phyloP scores from a whole-genome alignment of 2,113 vertebrate species.

The Phyllopteryx taeniolatus region DNA sequence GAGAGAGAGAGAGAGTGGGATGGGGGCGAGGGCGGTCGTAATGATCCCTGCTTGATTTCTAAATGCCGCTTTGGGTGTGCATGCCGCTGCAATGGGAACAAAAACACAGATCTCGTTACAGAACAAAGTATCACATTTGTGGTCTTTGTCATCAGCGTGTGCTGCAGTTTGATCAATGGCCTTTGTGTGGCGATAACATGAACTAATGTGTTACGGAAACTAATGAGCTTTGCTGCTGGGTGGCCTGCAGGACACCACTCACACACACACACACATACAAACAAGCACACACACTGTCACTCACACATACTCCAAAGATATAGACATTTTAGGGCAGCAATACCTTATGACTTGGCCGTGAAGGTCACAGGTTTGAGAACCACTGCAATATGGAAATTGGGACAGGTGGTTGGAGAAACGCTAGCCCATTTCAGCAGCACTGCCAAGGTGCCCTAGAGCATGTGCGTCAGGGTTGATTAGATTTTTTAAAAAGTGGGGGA shows the following conservation, averaged over 20 bases:
- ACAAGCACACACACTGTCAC: neutral
- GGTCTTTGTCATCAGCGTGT: slow-evolving; percentile 60
- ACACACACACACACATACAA: slow-evolving; percentile 12
- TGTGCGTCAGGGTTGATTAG: no score
- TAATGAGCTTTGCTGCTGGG: slow-evolving; percentile 57
- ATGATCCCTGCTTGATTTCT: slow-evolving; percentile 67
- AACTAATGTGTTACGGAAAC: slow-evolving; percentile 55
- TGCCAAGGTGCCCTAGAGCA: neutral
- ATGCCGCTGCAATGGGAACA: slow-evolving; percentile 60
- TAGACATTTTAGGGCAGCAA: neutral
- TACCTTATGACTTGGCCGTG: neutral
- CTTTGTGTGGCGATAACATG: slow-evolving; percentile 56
- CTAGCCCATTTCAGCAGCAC: neutral
- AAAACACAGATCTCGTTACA: slow-evolving; percentile 67
- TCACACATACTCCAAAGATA: neutral
- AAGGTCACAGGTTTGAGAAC: neutral
- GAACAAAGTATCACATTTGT: slow-evolving; percentile 54
- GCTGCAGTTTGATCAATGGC: slow-evolving; percentile 55
- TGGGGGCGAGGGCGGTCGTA: slow-evolving; percentile 41
- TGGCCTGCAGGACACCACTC: slow-evolving; percentile 40
- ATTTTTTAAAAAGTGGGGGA: no score
- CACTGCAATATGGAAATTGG: neutral
- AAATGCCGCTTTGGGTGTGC: slow-evolving; percentile 50
- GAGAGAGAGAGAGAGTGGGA: slow-evolving; percentile 8
- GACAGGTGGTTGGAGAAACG: neutral